phyloP scores from a whole-genome alignment of 2,888 invertebrate species.

The Pherbina coryleti region DNA sequence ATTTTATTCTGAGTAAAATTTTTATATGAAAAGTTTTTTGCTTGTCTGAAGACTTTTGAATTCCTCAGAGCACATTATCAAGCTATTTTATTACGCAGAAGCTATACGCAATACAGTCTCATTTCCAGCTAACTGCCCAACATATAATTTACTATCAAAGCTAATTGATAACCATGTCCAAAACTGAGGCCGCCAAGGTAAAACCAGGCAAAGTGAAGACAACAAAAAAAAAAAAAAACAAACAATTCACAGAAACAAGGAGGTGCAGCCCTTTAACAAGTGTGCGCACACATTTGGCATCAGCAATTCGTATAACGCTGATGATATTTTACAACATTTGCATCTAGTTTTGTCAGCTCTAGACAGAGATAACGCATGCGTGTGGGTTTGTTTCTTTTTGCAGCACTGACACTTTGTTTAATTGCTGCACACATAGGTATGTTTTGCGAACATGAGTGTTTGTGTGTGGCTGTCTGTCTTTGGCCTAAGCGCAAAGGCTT shows the following conservation, averaged over 20 bases:
- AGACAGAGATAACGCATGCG: background rate
- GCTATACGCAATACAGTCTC: too few relatives aligned
- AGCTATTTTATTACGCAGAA: too few relatives aligned
- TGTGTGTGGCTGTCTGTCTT: background rate
- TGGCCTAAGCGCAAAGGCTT: slow-evolving; percentile 25
- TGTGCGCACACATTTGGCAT: background rate
- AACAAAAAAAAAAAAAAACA: background rate
- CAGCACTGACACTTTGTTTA: slow-evolving; percentile 23
- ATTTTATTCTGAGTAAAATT: too few relatives aligned
- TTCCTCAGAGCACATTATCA: too few relatives aligned
- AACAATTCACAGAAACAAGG: background rate
- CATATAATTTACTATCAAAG: slow-evolving; percentile 41
- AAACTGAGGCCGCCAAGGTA: slow-evolving; percentile 41
- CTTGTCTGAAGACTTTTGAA: too few relatives aligned
- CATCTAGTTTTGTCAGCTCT: slow-evolving; percentile 5
- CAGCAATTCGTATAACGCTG: background rate
- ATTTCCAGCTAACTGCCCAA: background rate
- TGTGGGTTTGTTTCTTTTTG: background rate
- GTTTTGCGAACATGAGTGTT: background rate
- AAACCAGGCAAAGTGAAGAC: background rate
- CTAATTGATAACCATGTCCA: slow-evolving; percentile 43
- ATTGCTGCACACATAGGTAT: slow-evolving; percentile 4
- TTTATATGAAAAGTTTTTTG: too few relatives aligned
- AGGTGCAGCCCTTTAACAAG: background rate
- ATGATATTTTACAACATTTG: slow-evolving; percentile 1